Evolutionary conservation across 2,797 vertebrate species (phyloP), one percentile per base, ranked within the genome.

Genomic region (Sebastes nivosus): DNA sequence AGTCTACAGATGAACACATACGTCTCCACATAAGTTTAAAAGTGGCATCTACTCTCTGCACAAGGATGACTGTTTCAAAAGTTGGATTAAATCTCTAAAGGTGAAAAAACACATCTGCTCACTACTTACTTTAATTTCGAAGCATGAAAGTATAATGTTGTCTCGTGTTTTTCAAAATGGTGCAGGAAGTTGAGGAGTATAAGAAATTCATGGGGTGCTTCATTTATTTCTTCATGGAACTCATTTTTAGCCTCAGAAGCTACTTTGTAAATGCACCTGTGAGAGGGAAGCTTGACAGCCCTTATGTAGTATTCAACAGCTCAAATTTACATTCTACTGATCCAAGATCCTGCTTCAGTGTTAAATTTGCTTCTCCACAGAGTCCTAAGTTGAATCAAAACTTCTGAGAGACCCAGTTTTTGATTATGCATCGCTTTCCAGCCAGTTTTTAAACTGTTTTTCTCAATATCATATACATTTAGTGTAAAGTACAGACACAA

Each of bases 301-400:
- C 30, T 61, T 34, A 55, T 68, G 63, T 67, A 72, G 18, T 66
- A 59, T 76, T 67, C 57, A 73, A 16, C 29, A 68, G 30, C 30
- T 71, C 14, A 55, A 50, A 78, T 64, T 10, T 25, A 72, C 75
- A 75, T 75, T 66, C 29, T 8, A 71, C 66, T 63, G 42, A 71
- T 81, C 11, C 25, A 55, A 9, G 16, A 46, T 25, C 16, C 50
- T 50, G 65, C 52, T 25, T 57, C 14, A 36, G 36, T 22, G n/a
- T 36, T 66, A 64, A 20, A 59, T 50, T 20, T 50, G 27, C 18
- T 59, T 55, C 29, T 52, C 7, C 12, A 38, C 0, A 54, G 67
- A 59, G 52, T 46, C 38, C 29, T 63, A 4, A 1, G 65, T 18
- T 38, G 18, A 38, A 54, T 10, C 1, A 10, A 73, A 73, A 58